A percentile compares a stretch with the other conserved stretches of the same genome.
Conservation (phyloP, 2,888 invertebrate species). For the Epinotia bilunana region DNA sequence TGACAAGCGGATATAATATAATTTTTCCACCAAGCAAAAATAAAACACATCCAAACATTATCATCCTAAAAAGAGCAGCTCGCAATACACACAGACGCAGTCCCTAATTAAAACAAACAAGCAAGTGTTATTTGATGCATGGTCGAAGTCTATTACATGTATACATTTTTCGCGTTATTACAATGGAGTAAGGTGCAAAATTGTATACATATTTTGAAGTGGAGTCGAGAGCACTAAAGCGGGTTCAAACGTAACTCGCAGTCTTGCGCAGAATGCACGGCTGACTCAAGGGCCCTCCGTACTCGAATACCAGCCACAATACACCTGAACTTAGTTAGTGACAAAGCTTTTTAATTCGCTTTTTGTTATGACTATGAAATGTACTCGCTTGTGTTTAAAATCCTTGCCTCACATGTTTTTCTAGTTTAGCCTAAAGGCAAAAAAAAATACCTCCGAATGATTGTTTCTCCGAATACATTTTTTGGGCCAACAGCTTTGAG, state of each 20-base stretch:
- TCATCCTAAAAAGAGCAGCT: neutral
- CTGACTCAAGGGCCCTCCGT: neutral
- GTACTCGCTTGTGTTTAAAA: neutral
- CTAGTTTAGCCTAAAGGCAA: too few species aligned
- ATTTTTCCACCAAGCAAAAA: neutral
- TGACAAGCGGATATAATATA: too few species aligned
- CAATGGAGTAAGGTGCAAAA: too few species aligned
- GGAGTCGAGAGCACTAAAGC: constrained; percentile 10
- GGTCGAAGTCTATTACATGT: too few species aligned
- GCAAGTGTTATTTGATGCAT: constrained; percentile 24
- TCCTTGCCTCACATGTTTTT: neutral
- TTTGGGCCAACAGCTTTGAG: too few species aligned
- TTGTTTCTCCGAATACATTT: too few species aligned
- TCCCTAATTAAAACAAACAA: neutral
- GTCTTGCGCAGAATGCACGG: constrained; percentile 15
- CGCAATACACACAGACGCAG: neutral
- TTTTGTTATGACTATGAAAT: neutral
- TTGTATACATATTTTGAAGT: too few species aligned
- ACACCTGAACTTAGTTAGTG: neutral
- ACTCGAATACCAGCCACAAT: constrained; percentile 2
- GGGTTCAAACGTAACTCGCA: constrained; percentile 32
- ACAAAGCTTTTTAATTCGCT: constrained; percentile 5
- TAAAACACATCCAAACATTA: neutral
- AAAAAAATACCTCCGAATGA: too few species aligned
- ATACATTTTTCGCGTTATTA: too few species aligned